These are phyloP conservation scores for Microctenopoma lineatum DNA, from an alignment of 2,797 vertebrate genomes.

Conservation along the genomic window DNA sequence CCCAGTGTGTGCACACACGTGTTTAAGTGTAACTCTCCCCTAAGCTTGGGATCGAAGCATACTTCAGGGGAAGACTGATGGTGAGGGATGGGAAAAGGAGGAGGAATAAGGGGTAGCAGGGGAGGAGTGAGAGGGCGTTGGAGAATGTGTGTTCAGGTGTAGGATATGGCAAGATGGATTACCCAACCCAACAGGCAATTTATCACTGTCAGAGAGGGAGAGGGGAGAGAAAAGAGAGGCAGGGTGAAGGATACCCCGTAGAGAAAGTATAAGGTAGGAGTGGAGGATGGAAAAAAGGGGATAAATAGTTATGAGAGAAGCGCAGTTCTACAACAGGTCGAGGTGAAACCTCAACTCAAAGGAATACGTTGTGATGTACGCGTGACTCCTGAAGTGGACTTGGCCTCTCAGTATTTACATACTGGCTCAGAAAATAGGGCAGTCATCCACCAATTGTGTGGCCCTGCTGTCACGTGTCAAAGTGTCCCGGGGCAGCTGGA, in stretches of 20 bases:
- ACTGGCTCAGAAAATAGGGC: no score
- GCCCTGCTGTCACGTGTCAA: no score
- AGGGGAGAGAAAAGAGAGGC: slow-evolving; percentile 23
- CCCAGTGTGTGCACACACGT: slow-evolving; percentile 19
- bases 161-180: slow-evolving; percentile 80
- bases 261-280: slow-evolving; percentile 23
- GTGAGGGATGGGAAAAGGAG: slow-evolving; percentile 37
- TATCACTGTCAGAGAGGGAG: slow-evolving; percentile 79
- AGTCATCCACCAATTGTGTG: no score
- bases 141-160: slow-evolving; percentile 72
- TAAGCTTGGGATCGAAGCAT: slow-evolving; percentile 33
- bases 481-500: no score
- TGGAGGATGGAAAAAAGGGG: slow-evolving; percentile 21
- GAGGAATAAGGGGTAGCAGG: slow-evolving; percentile 39
- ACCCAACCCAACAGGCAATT: slow-evolving; percentile 74
- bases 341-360: not conserved
- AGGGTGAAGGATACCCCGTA: slow-evolving; percentile 11
- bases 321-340: slow-evolving; percentile 6
- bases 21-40: not conserved
- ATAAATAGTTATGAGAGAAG: slow-evolving; percentile 17
- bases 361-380: not conserved
- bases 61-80: slow-evolving; percentile 38
- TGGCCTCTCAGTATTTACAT: slow-evolving; percentile 6
- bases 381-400: not conserved
- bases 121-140: slow-evolving; percentile 43